Conservation (phyloP, 2,113 vertebrate species). For the Oenanthe melanoleuca region DNA sequence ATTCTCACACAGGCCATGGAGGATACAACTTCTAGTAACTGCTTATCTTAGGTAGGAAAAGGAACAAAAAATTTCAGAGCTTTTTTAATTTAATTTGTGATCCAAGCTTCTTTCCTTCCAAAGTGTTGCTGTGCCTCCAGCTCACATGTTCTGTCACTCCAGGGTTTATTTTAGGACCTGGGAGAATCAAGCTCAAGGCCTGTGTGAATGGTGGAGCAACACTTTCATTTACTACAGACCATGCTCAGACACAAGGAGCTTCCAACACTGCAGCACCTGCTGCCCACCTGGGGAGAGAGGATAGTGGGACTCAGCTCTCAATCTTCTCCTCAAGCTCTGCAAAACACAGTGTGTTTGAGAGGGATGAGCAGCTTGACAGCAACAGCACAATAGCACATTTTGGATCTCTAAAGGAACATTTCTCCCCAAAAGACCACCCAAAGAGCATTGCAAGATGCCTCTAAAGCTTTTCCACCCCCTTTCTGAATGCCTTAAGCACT, state of each 20-base stretch:
- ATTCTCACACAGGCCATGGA: background rate
- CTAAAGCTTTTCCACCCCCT: background rate
- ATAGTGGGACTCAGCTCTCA: background rate
- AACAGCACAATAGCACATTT: background rate
- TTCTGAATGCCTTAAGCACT: background rate
- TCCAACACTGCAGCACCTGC: background rate
- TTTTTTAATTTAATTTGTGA: background rate
- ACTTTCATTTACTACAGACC: conserved; percentile 4
- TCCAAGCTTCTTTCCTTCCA: background rate
- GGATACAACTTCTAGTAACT: background rate
- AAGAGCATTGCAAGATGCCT: background rate
- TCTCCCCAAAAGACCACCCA: background rate
- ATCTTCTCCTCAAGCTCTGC: background rate
- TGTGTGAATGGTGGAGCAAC: background rate
- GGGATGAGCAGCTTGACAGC: background rate
- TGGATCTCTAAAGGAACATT: background rate
- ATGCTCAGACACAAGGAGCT: background rate
- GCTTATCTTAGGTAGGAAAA: conserved; percentile 9
- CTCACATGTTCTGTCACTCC: background rate
- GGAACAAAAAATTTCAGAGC: background rate
- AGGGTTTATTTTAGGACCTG: background rate
- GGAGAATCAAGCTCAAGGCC: background rate
- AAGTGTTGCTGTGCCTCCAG: background rate
- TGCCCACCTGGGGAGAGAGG: background rate
- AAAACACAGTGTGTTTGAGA: background rate